Evolutionary conservation across 2,113 vertebrate species (phyloP).

Genomic region (Benitochromis conjunctus): DNA sequence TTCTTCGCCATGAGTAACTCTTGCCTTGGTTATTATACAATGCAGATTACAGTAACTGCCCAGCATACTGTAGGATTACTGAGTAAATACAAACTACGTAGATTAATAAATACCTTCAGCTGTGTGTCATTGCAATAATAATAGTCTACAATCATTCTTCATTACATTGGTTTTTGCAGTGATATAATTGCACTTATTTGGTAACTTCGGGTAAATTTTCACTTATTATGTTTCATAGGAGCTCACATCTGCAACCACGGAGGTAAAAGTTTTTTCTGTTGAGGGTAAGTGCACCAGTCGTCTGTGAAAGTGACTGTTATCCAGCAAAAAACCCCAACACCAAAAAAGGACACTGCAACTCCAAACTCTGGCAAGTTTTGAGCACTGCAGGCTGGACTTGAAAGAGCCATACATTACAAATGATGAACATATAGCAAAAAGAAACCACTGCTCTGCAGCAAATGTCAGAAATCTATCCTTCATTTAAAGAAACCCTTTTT

Average conservation of each 20-base stretch:
- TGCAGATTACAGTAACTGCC: neutral
- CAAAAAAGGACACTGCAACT: neutral
- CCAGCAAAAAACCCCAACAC: neutral
- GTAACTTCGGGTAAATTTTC: neutral
- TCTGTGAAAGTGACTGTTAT: neutral
- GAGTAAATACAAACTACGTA: neutral
- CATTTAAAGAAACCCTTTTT: neutral
- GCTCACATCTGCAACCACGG: neutral
- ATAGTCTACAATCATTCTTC: slow-evolving; percentile 36
- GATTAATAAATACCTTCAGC: slow-evolving; percentile 53
- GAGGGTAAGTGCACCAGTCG: neutral
- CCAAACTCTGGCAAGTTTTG: neutral
- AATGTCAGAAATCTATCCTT: neutral
- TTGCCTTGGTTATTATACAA: neutral
- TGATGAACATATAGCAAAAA: neutral
- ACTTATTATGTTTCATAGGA: neutral
- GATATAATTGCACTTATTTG: slow-evolving; percentile 25
- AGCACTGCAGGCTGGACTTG: neutral
- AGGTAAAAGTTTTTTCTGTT: neutral
- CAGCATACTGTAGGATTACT: neutral
- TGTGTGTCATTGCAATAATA: neutral
- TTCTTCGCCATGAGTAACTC: neutral
- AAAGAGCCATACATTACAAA: neutral
- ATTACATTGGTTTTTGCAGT: slow-evolving; percentile 8
- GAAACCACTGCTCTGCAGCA: slow-evolving; percentile 20